These are phyloP conservation scores for Leucopsar rothschildi DNA, from an alignment of 2,113 vertebrate species.

Conservation along the genomic window DNA sequence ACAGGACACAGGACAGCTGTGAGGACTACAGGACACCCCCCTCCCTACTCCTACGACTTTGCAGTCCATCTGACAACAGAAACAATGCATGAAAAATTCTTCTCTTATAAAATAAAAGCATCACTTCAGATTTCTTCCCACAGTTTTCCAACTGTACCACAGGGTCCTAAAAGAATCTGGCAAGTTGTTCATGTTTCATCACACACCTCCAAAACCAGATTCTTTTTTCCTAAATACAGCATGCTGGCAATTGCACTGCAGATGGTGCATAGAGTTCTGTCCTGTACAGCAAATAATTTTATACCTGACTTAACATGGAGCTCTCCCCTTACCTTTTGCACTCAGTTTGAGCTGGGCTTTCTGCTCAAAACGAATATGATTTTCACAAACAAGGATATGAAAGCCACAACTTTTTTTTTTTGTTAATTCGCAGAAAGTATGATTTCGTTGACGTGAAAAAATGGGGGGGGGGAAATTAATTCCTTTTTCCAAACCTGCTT, in stretches of 20 bases:
- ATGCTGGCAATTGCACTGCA: background rate
- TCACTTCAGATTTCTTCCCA: background rate
- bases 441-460: background rate
- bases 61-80: background rate
- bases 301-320: background rate
- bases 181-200: background rate
- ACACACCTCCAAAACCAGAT: background rate
- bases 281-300: background rate
- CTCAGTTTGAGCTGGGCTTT: background rate
- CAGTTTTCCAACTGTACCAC: background rate
- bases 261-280: fast-evolving
- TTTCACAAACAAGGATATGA: background rate
- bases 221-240: background rate
- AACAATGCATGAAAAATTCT: background rate
- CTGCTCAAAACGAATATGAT: background rate
- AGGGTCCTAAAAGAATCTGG: background rate
- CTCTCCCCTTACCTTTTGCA: background rate
- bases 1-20: slow-evolving; percentile 29
- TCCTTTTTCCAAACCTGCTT: background rate
- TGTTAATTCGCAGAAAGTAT: background rate
- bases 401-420: background rate
- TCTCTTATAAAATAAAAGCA: background rate
- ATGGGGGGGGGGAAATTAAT: fast-evolving
- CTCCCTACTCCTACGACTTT: background rate
- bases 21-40: background rate